Evolutionary conservation across 2,888 invertebrate genomes (phyloP).

Genomic region (Papilio elwesi): DNA sequence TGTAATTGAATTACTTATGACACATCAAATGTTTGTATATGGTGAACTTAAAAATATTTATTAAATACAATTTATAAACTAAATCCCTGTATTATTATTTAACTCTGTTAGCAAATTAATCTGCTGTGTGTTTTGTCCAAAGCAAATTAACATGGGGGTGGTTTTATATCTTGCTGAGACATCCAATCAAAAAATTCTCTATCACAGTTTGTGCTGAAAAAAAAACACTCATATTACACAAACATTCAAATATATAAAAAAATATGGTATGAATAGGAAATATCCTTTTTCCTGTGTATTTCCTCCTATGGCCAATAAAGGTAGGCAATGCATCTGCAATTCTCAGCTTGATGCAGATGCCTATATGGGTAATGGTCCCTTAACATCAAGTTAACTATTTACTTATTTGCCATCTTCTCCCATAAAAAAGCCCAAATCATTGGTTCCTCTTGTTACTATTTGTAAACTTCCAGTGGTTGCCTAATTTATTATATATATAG

Average conservation of each 20-base stretch:
- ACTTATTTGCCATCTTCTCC: too few relatives aligned
- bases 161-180: slow-evolving; percentile 80
- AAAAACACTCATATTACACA: slow-evolving; percentile 42
- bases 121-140: slow-evolving; percentile 70
- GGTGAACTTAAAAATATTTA: slow-evolving; percentile 79
- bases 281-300: too few relatives aligned
- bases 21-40: slow-evolving; percentile 75
- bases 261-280: neutral
- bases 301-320: too few relatives aligned
- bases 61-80: slow-evolving; percentile 79
- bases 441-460: too few relatives aligned
- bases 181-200: slow-evolving; percentile 88
- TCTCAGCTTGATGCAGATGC: too few relatives aligned
- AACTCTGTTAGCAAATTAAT: slow-evolving; percentile 78
- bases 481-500: too few relatives aligned
- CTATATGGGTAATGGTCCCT: too few relatives aligned
- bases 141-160: slow-evolving; percentile 70
- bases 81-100: slow-evolving; percentile 82
- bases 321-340: too few relatives aligned
- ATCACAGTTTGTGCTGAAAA: slow-evolving; percentile 90
- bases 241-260: neutral
- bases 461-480: too few relatives aligned
- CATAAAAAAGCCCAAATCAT: too few relatives aligned
- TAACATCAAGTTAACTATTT: too few relatives aligned
- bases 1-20: slow-evolving; percentile 73